These are phyloP conservation scores for Pluvianellus socialis DNA, from an alignment of 2,113 vertebrate species.

Conservation along the genomic window DNA sequence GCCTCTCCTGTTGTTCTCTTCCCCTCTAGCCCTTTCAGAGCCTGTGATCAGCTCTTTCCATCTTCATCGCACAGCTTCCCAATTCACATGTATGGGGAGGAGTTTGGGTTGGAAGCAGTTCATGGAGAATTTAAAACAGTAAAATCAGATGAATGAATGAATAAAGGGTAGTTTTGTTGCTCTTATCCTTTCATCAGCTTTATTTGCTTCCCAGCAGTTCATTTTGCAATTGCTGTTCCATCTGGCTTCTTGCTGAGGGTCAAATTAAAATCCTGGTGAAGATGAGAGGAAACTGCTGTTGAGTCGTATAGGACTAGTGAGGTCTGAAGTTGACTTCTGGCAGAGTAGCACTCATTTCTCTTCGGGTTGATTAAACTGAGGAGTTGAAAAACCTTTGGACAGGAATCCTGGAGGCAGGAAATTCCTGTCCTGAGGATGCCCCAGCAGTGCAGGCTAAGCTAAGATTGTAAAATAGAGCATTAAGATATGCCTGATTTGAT, in stretches of 20 bases:
- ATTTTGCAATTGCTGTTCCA: not conserved
- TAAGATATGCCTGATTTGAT: fast-evolving
- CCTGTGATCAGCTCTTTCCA: not conserved
- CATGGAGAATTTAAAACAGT: not conserved
- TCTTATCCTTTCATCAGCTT: conserved; percentile 36
- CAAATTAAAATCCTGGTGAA: not conserved
- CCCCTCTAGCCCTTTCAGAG: not conserved
- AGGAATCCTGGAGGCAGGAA: not conserved
- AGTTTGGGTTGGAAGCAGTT: not conserved
- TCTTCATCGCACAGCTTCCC: not conserved
- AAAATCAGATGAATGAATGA: conserved; percentile 26
- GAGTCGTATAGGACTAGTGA: not conserved
- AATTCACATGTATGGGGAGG: not conserved
- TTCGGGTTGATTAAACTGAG: not conserved
- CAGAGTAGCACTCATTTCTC: not conserved
- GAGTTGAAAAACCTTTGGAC: not conserved
- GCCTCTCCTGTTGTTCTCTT: not conserved
- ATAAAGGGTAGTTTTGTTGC: conserved; percentile 52
- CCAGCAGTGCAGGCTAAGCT: not conserved
- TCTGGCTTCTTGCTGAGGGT: not conserved
- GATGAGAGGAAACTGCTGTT: not conserved
- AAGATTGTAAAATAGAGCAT: not conserved
- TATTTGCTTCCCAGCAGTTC: not conserved
- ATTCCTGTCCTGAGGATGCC: not conserved
- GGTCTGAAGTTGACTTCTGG: not conserved